Conservation (phyloP, 1,140 invertebrate species). For the Lycorma delicatula region DNA sequence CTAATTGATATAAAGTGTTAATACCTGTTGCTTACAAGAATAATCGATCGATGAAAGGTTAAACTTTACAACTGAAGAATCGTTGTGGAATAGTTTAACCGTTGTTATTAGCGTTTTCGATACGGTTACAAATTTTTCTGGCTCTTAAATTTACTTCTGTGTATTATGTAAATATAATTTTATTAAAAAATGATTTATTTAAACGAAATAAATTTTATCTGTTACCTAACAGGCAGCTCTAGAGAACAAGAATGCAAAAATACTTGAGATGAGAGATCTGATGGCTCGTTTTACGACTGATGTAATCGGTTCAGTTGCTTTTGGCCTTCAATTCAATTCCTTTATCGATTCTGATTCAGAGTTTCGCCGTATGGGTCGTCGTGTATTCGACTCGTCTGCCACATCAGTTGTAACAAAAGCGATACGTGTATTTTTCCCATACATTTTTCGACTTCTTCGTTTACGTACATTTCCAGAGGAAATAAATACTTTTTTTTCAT, state of each 20-base stretch:
- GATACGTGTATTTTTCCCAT: background rate
- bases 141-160: too few relatives aligned
- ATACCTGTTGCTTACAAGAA: too few relatives aligned
- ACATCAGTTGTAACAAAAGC: constrained; percentile 10
- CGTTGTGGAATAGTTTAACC: too few relatives aligned
- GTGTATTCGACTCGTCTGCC: constrained; percentile 21
- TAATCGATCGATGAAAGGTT: too few relatives aligned
- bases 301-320: constrained; percentile 51
- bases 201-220: too few relatives aligned
- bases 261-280: constrained; percentile 46
- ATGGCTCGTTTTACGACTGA: constrained; percentile 52
- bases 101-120: too few relatives aligned
- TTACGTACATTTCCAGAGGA: constrained; percentile 8
- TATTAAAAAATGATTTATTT: too few relatives aligned
- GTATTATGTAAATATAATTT: too few relatives aligned
- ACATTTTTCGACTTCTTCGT: background rate
- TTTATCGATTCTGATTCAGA: constrained; percentile 43
- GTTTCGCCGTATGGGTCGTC: constrained; percentile 37
- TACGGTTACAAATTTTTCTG: too few relatives aligned
- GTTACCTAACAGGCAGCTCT: too few relatives aligned
- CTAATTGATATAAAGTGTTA: too few relatives aligned
- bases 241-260: constrained; percentile 22
- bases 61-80: too few relatives aligned
- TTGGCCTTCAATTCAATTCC: constrained; percentile 50
- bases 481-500: constrained; percentile 29